A percentile compares a stretch with the other conserved stretches of the same genome.
Conservation (phyloP, 2,797 vertebrate species). For the Gymnopithys bicolor region DNA sequence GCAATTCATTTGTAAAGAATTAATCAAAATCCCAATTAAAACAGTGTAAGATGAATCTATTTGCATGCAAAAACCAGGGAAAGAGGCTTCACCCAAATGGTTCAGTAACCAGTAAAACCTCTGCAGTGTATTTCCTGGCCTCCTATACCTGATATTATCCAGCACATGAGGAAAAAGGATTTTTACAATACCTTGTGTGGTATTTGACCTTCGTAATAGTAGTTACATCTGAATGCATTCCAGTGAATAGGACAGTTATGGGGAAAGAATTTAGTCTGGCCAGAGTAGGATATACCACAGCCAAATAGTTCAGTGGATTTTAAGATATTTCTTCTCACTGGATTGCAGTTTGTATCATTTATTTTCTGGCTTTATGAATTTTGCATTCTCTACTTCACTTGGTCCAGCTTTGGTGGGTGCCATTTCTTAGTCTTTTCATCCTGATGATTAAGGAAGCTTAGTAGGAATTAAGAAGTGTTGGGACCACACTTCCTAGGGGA, state of each 20-base stretch:
- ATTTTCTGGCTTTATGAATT: neutral
- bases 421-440: neutral
- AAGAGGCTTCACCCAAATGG: neutral
- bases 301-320: neutral
- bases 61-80: neutral
- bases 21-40: neutral
- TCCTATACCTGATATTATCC: neutral
- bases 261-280: constrained; percentile 31
- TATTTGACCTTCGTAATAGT: neutral
- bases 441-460: neutral
- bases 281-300: neutral
- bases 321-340: neutral
- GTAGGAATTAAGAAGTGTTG: neutral
- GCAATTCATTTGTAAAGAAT: neutral
- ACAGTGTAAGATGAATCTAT: neutral
- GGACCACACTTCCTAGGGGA: neutral
- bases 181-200: neutral
- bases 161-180: neutral
- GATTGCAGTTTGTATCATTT: neutral
- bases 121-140: neutral
- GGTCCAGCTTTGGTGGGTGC: neutral
- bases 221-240: neutral
- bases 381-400: neutral
- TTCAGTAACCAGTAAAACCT: neutral
- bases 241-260: neutral